These are phyloP conservation scores for Sminthopsis crassicaudata DNA, from an alignment of 2,113 vertebrate genomes.

Conservation along the genomic window DNA sequence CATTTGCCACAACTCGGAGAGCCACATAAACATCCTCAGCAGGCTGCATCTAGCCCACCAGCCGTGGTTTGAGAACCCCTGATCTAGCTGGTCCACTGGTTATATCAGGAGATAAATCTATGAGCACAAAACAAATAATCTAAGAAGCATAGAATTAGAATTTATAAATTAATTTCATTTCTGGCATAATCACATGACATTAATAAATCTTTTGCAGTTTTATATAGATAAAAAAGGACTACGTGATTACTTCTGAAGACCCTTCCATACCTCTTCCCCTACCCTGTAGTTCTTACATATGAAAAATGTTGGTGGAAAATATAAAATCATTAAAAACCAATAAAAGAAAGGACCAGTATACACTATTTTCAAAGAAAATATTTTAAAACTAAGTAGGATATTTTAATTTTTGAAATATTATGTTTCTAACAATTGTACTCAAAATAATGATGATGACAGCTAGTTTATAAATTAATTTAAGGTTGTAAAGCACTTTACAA, in stretches of 20 bases:
- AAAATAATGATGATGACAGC: neutral
- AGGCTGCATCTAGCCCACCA: too few species aligned
- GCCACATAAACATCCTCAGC: too few species aligned
- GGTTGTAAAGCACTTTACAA: neutral
- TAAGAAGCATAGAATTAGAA: neutral
- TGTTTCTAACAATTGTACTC: neutral
- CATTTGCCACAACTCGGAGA: too few species aligned
- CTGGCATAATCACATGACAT: slow-evolving; percentile 3
- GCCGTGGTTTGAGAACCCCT: too few species aligned
- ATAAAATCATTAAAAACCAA: neutral
- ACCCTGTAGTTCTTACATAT: neutral
- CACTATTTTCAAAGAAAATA: neutral
- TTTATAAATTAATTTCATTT: slow-evolving; percentile 30
- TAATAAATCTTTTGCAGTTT: slow-evolving; percentile 15
- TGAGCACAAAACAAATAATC: too few species aligned
- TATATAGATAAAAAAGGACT: neutral
- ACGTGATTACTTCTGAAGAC: neutral
- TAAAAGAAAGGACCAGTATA: neutral
- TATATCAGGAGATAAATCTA: too few species aligned
- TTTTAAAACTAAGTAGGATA: neutral
- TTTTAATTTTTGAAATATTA: neutral
- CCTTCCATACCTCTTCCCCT: neutral
- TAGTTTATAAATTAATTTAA: neutral
- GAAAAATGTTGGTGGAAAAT: neutral
- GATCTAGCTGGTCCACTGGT: too few species aligned